Evolutionary conservation across 2,113 vertebrate genomes (phyloP).

Genomic region (Passer montanus): DNA sequence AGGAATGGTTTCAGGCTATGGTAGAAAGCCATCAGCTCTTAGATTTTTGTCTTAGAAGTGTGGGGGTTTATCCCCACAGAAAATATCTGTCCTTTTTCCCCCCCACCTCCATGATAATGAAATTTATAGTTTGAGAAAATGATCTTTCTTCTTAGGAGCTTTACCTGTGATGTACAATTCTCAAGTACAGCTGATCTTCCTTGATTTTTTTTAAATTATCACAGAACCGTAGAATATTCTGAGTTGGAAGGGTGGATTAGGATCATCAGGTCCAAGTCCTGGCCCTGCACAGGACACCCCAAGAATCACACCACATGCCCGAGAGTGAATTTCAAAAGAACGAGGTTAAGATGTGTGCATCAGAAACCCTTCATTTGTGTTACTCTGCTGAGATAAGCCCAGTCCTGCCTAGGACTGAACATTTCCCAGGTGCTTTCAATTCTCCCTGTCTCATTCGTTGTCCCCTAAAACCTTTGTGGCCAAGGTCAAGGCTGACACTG

Average conservation of each 20-base stretch:
- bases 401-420: neutral
- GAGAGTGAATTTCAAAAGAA: neutral
- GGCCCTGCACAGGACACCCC: neutral
- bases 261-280: neutral
- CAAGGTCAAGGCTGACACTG: neutral
- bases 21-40: neutral
- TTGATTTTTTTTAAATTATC: neutral
- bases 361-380: neutral
- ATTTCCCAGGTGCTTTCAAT: neutral
- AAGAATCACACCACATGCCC: neutral
- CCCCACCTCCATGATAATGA: neutral
- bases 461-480: neutral
- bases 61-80: rapidly evolving
- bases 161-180: neutral
- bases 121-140: neutral
- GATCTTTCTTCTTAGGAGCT: neutral
- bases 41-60: neutral
- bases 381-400: neutral
- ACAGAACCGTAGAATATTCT: neutral
- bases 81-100: neutral
- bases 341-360: neutral
- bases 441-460: neutral
- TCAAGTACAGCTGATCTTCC: neutral
- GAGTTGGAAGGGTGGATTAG: neutral
- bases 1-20: neutral